Evolutionary conservation across 2,888 invertebrate genomes (phyloP).

Genomic region (Drosophila sordidula): DNA sequence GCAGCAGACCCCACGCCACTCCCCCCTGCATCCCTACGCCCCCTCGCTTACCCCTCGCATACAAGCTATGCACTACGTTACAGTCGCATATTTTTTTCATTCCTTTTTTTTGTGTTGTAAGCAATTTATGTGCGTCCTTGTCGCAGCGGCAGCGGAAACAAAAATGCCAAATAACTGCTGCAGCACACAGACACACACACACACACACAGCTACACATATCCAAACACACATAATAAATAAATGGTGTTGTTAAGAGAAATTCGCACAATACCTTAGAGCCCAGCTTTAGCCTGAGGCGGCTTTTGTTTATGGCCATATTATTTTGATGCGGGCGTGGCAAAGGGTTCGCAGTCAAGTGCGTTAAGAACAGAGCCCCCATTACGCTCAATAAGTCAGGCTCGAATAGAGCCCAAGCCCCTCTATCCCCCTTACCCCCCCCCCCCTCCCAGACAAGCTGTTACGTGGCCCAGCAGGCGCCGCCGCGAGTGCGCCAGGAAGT

Average conservation of each 20-base stretch:
- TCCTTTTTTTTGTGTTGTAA: constrained; percentile 36
- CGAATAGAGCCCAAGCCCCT: not conserved
- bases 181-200: constrained; percentile 15
- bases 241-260: constrained; percentile 40
- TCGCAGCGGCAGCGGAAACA: constrained; percentile 29
- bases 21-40: too few species aligned
- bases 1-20: not conserved
- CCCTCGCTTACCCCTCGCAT: not conserved
- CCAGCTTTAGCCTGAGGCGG: constrained; percentile 6
- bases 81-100: constrained; percentile 32
- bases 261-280: constrained; percentile 45
- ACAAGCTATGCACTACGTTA: constrained; percentile 38
- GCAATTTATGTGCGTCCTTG: constrained; percentile 74
- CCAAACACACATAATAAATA: constrained; percentile 44
- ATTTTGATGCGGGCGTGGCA: constrained; percentile 26
- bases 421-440: not conserved
- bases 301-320: constrained; percentile 37
- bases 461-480: constrained; percentile 28
- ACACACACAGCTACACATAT: not conserved
- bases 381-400: constrained; percentile 40
- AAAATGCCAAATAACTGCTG: constrained; percentile 48
- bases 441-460: constrained; percentile 35
- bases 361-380: constrained; percentile 39
- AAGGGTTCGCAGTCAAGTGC: constrained; percentile 38
- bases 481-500: constrained; percentile 3